These are phyloP conservation scores for Propithecus coquereli DNA, from an alignment of 2,113 vertebrate genomes.

Conservation along the genomic window DNA sequence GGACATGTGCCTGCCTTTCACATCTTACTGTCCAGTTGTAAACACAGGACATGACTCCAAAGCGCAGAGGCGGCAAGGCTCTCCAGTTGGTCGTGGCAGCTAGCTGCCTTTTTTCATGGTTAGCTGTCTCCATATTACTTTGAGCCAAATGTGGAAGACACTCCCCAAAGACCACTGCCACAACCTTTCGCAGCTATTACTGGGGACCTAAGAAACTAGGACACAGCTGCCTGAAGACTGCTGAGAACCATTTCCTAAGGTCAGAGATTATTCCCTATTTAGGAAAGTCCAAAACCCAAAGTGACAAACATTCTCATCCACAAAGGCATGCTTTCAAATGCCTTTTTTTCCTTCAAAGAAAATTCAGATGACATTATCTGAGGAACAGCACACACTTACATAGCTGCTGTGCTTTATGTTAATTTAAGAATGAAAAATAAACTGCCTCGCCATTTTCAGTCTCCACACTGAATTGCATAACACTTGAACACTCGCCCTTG, in stretches of 20 bases:
- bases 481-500: neutral
- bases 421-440: slow-evolving; percentile 39
- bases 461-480: neutral
- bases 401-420: slow-evolving; percentile 39
- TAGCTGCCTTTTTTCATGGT: neutral
- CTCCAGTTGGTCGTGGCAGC: neutral
- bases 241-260: neutral
- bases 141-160: neutral
- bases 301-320: neutral
- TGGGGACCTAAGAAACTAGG: neutral
- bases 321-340: neutral
- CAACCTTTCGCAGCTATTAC: neutral
- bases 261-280: neutral
- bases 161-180: neutral
- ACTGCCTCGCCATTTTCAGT: neutral
- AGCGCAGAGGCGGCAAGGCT: neutral
- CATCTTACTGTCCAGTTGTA: neutral
- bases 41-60: neutral
- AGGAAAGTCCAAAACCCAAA: neutral
- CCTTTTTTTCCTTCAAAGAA: neutral
- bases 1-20: neutral
- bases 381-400: slow-evolving; percentile 17
- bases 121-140: neutral
- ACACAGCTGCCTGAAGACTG: neutral
- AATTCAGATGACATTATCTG: slow-evolving; percentile 10